These are phyloP conservation scores for Poecilus cupreus DNA, from an alignment of 2,888 invertebrate genomes.

Conservation along the genomic window DNA sequence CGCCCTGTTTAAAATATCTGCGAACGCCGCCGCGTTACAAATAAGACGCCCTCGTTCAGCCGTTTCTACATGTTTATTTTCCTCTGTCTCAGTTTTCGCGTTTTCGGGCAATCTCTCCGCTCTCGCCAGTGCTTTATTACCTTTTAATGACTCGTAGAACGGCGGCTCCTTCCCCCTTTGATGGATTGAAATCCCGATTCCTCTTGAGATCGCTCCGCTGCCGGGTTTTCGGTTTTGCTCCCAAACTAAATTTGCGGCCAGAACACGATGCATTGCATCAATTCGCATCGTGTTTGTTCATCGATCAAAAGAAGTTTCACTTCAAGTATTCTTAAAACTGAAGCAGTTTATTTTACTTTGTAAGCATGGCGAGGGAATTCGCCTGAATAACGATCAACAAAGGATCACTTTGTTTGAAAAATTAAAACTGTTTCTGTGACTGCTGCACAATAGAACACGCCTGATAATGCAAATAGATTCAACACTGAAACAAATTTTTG, in stretches of 20 bases:
- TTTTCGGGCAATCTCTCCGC: slow-evolving; percentile 1
- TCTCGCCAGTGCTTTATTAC: slow-evolving; percentile 42
- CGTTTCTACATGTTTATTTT: neutral
- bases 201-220: slow-evolving; percentile 32
- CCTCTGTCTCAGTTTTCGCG: neutral
- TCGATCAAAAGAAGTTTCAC: slow-evolving; percentile 17
- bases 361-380: neutral
- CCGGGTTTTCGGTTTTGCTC: neutral
- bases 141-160: slow-evolving; percentile 41
- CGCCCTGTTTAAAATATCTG: slow-evolving; percentile 16
- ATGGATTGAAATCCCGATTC: slow-evolving; percentile 49
- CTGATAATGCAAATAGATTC: neutral
- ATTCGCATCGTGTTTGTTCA: slow-evolving; percentile 37
- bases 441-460: slow-evolving; percentile 1
- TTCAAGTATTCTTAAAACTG: neutral
- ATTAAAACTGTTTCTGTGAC: neutral
- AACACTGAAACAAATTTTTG: slow-evolving; percentile 2
- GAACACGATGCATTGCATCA: slow-evolving; percentile 36
- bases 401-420: neutral
- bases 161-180: slow-evolving; percentile 15
- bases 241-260: slow-evolving; percentile 33
- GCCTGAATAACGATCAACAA: neutral
- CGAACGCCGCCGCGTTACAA: neutral
- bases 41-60: neutral
- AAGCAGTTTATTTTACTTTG: neutral